Conservation (phyloP, 2,888 invertebrate species). For the Ethmia dodecea region DNA sequence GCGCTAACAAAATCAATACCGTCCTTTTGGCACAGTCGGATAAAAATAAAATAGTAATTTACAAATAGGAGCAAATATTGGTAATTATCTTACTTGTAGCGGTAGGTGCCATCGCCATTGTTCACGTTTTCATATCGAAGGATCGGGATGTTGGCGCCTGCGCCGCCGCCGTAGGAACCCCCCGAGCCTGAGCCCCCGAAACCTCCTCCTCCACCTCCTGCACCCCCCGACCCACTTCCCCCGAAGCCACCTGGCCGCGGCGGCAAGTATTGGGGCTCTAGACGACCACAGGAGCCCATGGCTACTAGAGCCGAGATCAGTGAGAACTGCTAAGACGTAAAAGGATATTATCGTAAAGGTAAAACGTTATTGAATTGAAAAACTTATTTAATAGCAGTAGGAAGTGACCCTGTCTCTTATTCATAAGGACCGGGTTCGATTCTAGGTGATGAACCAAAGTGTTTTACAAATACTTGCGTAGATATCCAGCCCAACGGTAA, state of each 20-base stretch:
- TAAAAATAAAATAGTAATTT: too few species aligned
- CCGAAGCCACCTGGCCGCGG: slow-evolving; percentile 34
- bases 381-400: too few species aligned
- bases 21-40: too few species aligned
- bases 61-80: too few species aligned
- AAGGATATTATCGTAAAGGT: too few species aligned
- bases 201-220: slow-evolving; percentile 25
- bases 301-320: slow-evolving; percentile 45
- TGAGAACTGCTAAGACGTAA: slow-evolving; percentile 7
- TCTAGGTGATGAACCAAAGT: too few species aligned
- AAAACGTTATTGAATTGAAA: too few species aligned
- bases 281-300: slow-evolving; percentile 47
- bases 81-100: slow-evolving; percentile 75
- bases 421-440: too few species aligned
- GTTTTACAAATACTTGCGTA: too few species aligned
- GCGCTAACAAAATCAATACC: too few species aligned
- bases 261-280: slow-evolving; percentile 49
- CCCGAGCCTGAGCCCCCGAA: slow-evolving; percentile 21
- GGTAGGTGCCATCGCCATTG: slow-evolving; percentile 81
- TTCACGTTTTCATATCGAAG: slow-evolving; percentile 80
- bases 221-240: slow-evolving; percentile 26
- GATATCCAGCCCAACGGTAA: too few species aligned
- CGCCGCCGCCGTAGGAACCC: slow-evolving; percentile 23
- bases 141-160: slow-evolving; percentile 72
- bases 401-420: too few species aligned